Evolutionary conservation across 2,113 vertebrate genomes (phyloP), one percentile per base, ranked within the genome.

Genomic region (Talpa occidentalis): DNA sequence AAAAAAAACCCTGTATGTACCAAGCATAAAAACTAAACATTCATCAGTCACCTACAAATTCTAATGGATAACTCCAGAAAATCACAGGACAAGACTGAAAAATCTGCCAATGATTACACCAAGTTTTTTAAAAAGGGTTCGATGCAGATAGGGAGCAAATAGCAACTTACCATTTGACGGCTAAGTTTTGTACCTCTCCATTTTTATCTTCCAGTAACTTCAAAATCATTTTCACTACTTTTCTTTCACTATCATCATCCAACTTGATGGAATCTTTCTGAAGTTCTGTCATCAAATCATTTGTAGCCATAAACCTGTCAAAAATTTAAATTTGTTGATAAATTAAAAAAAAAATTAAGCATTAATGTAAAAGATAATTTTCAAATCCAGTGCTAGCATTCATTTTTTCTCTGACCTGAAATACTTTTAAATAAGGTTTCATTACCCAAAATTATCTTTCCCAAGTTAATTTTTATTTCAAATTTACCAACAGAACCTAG

Each of bases 251-350:
- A 97, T 99, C 99, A 93, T 99, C 99, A 97, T 99, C 99, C 98
- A 99, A 98, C 96, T 99, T 99, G 98, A 99, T 99, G 28, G 99
- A 99, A 97, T 99, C 99, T 97, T 99, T 99, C 93, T 99, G 99
- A 28, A 99, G 98, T 98, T 99, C 99, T 7, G 99, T 99, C 99
- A 99, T 99, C 98, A 99, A 98, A 97, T 99, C 99, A 97, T 99
- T 99, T 40, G 99, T 99, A 97, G 99, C 99, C 99, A 99, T 99
- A 97, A 99, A 99, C 98, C 99, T 99, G 97, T 40, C 12, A 30
- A 97, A 97, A 89, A 95, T 67, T 42, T 32, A 95, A 82, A 76
- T 32, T 12, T 89, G 59, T 83, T 81, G 40, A 47, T 77, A 72
- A 54, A 85, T 60, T 67, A 28, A 59, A 87, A 28, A 59, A 87